Percentiles rank a stretch among this genome's conserved stretches.
Evolutionary conservation across 1,140 invertebrate genomes (phyloP).

Genomic region (Drosophila lini): DNA sequence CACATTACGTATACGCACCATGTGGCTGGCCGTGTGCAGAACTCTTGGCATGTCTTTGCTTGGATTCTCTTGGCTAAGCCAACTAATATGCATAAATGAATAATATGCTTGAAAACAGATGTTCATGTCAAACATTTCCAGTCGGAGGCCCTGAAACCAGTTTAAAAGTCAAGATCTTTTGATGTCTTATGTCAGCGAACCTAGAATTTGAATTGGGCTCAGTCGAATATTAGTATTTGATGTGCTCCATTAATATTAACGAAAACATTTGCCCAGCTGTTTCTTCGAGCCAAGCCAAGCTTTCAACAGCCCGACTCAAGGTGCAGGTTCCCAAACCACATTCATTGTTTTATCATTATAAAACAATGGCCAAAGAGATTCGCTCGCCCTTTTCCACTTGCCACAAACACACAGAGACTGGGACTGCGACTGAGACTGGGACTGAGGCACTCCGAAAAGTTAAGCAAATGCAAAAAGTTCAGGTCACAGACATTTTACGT

Average conservation of each 20-base stretch:
- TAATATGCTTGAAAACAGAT: constrained; percentile 43
- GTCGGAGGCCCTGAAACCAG: constrained; percentile 40
- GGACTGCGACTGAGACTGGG: neutral
- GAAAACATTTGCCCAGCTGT: constrained; percentile 62
- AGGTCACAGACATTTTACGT: constrained; percentile 80
- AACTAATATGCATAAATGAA: constrained; percentile 48
- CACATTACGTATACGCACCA: constrained; percentile 62
- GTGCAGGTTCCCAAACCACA: constrained; percentile 69
- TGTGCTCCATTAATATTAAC: constrained; percentile 9
- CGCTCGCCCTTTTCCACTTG: constrained; percentile 62
- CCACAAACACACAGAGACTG: constrained; percentile 7
- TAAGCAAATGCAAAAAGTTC: constrained; percentile 79
- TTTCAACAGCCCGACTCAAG: constrained; percentile 73
- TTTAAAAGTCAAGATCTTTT: constrained; percentile 28
- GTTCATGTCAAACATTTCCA: constrained; percentile 18
- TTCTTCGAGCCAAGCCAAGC: constrained; percentile 36
- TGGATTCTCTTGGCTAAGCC: constrained; percentile 25
- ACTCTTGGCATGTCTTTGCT: constrained; percentile 6
- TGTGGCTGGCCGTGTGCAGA: constrained; percentile 25
- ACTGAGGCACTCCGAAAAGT: constrained; percentile 31
- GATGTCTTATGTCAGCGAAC: constrained; percentile 40
- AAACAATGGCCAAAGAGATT: constrained; percentile 64
- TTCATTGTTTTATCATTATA: constrained; percentile 55
- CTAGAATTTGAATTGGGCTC: constrained; percentile 29
- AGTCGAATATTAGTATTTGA: constrained; percentile 24